Percentiles rank a stretch among this genome's conserved stretches.
phyloP scores from a whole-genome alignment of 1,140 invertebrate species.

The Brachionus plicatilis region DNA sequence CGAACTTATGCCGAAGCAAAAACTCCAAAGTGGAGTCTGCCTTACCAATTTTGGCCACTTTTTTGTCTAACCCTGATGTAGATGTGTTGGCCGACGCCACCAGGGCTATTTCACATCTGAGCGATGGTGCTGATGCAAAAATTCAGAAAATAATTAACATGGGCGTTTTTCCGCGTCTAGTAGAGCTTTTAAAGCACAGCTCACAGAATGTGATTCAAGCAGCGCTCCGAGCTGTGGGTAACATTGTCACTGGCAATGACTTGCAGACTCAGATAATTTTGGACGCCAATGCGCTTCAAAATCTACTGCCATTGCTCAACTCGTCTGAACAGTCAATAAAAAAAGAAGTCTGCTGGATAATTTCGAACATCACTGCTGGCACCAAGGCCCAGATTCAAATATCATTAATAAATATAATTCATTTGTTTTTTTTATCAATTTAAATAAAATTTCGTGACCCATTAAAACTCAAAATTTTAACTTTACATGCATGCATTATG shows the following conservation, averaged over 20 bases:
- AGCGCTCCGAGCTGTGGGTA: constrained; percentile 86
- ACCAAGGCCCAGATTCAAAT: constrained; percentile 88
- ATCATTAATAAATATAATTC: too few species aligned
- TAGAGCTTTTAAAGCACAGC: constrained; percentile 85
- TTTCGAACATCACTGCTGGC: constrained; percentile 95
- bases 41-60: constrained; percentile 75
- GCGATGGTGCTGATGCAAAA: constrained; percentile 94
- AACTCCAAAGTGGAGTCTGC: constrained; percentile 73
- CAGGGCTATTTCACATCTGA: constrained; percentile 88
- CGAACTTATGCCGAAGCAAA: constrained; percentile 91
- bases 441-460: too few species aligned
- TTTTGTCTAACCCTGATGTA: constrained; percentile 79
- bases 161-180: constrained; percentile 83
- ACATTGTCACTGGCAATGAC: constrained; percentile 96
- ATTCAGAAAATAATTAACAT: constrained; percentile 95
- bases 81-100: constrained; percentile 90
- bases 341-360: constrained; percentile 96
- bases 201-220: constrained; percentile 85
- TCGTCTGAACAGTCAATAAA: constrained; percentile 72
- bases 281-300: constrained; percentile 78
- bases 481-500: too few species aligned
- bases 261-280: constrained; percentile 79
- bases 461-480: too few species aligned
- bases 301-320: constrained; percentile 72
- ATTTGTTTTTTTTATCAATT: too few species aligned